A percentile compares a stretch with the other conserved stretches of the same genome.
Evolutionary conservation across 2,797 vertebrate species (phyloP).

Genomic region (Sebastes taczanowskii): DNA sequence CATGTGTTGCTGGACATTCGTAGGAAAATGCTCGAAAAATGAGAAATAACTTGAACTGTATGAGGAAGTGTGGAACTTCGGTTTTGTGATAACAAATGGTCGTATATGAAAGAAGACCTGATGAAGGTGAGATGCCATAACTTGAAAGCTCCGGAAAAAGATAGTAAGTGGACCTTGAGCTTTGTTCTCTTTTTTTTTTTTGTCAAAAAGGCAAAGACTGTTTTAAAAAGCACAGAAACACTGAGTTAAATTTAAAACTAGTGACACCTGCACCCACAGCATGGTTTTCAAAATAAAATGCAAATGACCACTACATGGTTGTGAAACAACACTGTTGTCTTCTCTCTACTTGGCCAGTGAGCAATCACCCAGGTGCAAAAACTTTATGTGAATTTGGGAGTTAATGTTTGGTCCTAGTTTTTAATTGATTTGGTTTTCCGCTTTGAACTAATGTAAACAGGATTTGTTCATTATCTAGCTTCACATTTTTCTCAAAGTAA

Average conservation of each 20-base stretch:
- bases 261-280: neutral
- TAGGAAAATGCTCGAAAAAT: too few species aligned
- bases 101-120: neutral
- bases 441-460: neutral
- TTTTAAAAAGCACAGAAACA: neutral
- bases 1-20: too few species aligned
- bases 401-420: neutral
- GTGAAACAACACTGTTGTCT: neutral
- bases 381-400: neutral
- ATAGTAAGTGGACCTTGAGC: neutral
- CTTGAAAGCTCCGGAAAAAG: neutral
- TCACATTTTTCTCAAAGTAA: neutral
- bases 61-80: too few species aligned
- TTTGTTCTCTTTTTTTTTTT: neutral
- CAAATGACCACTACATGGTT: neutral
- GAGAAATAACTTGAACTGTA: too few species aligned
- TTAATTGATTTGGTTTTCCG: neutral
- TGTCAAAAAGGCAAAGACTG: neutral
- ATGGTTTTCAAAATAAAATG: neutral
- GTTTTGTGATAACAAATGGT: too few species aligned
- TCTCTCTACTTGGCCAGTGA: neutral
- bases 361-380: neutral
- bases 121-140: neutral
- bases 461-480: neutral
- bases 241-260: neutral